A percentile compares a stretch with the other conserved stretches of the same genome.
Conservation (phyloP, 2,888 invertebrate genomes). For the Nephrocerus scutellatus region DNA sequence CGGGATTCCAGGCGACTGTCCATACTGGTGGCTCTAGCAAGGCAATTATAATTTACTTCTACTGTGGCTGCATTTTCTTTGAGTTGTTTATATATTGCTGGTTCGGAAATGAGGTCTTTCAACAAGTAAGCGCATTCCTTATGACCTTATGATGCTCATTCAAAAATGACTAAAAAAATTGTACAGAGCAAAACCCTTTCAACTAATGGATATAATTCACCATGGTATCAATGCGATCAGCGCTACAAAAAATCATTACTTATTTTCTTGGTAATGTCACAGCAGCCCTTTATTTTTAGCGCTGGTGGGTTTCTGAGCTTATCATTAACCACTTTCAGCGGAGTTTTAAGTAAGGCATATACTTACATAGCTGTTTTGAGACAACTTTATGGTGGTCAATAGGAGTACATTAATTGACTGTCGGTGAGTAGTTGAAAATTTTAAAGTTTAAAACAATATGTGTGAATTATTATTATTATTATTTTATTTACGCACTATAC, state of each 20-base stretch:
- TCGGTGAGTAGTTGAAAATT: slow-evolving; percentile 4
- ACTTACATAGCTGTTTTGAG: slow-evolving; percentile 32
- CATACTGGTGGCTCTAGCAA: slow-evolving; percentile 24
- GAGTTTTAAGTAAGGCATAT: slow-evolving; percentile 34
- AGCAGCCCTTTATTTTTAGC: slow-evolving; percentile 29
- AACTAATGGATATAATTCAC: slow-evolving; percentile 26
- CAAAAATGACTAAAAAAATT: background rate
- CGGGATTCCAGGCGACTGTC: slow-evolving; percentile 32
- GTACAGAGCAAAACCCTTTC: slow-evolving; percentile 32
- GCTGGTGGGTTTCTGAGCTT: slow-evolving; percentile 32
- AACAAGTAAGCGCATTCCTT: slow-evolving; percentile 27
- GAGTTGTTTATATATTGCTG: slow-evolving; percentile 35
- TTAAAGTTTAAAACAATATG: too few species aligned
- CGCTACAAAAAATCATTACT: slow-evolving; percentile 26
- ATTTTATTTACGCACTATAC: too few species aligned
- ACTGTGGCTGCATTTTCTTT: slow-evolving; percentile 30
- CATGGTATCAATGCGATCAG: slow-evolving; percentile 29
- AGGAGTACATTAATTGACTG: slow-evolving; percentile 1
- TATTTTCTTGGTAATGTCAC: slow-evolving; percentile 28
- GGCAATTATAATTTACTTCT: slow-evolving; percentile 28
- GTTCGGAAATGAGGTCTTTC: slow-evolving; percentile 35
- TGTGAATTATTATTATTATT: too few species aligned
- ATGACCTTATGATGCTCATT: too few species aligned
- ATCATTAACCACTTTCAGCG: slow-evolving; percentile 31
- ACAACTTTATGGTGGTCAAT: slow-evolving; percentile 26